phyloP scores from a whole-genome alignment of 2,888 invertebrate genomes.

The Mesorhabditis belari region DNA sequence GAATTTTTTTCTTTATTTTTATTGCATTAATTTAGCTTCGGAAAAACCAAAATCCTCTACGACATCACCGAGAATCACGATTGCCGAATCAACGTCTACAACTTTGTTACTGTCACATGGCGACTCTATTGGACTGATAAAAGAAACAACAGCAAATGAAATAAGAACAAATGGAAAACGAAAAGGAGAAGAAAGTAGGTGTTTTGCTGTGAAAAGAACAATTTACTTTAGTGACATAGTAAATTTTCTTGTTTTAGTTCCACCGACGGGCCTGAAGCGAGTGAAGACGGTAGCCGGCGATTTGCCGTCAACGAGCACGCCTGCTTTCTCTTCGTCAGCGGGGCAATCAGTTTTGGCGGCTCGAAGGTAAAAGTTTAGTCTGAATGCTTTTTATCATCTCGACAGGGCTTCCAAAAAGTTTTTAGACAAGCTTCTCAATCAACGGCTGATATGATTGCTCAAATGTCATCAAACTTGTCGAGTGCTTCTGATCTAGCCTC shows the following conservation, averaged over 20 bases:
- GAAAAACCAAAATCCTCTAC: too few species aligned
- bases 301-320: conserved; percentile 6
- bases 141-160: too few species aligned
- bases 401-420: too few species aligned
- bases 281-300: conserved; percentile 28
- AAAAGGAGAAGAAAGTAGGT: conserved; percentile 24
- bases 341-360: conserved; percentile 21
- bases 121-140: too few species aligned
- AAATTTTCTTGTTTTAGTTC: not conserved
- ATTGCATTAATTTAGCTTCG: too few species aligned
- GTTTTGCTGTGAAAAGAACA: too few species aligned
- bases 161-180: conserved; percentile 25
- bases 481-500: conserved; percentile 34
- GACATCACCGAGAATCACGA: too few species aligned
- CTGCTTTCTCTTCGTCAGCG: conserved; percentile 3
- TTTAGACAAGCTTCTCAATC: conserved; percentile 9
- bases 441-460: conserved; percentile 40
- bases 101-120: too few species aligned
- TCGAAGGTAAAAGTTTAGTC: conserved; percentile 1
- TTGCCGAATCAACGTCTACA: too few species aligned
- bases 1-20: not conserved
- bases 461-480: conserved; percentile 37
- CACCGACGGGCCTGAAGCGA: conserved; percentile 21
- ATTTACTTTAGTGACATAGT: not conserved
- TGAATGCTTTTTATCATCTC: too few species aligned